phyloP scores from a whole-genome alignment of 1,140 invertebrate species.

The Coenobita brevimanus region DNA sequence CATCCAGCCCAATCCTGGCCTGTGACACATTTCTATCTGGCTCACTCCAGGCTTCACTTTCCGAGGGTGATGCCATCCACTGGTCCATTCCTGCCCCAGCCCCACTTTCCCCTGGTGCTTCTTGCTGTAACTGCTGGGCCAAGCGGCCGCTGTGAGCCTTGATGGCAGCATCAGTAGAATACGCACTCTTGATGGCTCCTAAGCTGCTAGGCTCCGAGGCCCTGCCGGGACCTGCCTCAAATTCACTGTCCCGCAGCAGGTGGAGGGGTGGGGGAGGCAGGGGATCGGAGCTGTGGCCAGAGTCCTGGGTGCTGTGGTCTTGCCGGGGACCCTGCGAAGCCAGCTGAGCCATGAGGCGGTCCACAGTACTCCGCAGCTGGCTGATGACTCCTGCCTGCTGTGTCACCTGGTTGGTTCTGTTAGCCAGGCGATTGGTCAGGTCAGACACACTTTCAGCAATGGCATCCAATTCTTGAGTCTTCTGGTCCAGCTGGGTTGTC shows the following conservation, averaged over 20 bases:
- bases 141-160: slow-evolving; percentile 45
- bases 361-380: slow-evolving; percentile 35
- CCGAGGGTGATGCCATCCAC: slow-evolving; percentile 59
- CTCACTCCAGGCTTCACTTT: slow-evolving; percentile 87
- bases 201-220: slow-evolving; percentile 41
- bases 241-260: slow-evolving; percentile 46
- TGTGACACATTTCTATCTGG: slow-evolving; percentile 86
- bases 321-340: slow-evolving; percentile 12
- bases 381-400: slow-evolving; percentile 41
- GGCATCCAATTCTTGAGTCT: slow-evolving; percentile 47
- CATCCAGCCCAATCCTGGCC: slow-evolving; percentile 82
- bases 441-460: slow-evolving; percentile 45
- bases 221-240: slow-evolving; percentile 8
- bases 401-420: slow-evolving; percentile 20
- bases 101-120: background rate
- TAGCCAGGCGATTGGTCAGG: slow-evolving; percentile 31
- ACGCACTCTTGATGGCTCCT: slow-evolving; percentile 45
- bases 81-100: background rate
- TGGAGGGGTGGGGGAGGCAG: slow-evolving; percentile 61
- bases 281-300: slow-evolving; percentile 40
- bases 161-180: slow-evolving; percentile 58
- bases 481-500: slow-evolving; percentile 41
- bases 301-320: slow-evolving; percentile 6
- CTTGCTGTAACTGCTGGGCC: slow-evolving; percentile 39
- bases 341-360: slow-evolving; percentile 35